Conservation (phyloP, 64 coral and sea anemone species). For the Trachythela sp. region DNA sequence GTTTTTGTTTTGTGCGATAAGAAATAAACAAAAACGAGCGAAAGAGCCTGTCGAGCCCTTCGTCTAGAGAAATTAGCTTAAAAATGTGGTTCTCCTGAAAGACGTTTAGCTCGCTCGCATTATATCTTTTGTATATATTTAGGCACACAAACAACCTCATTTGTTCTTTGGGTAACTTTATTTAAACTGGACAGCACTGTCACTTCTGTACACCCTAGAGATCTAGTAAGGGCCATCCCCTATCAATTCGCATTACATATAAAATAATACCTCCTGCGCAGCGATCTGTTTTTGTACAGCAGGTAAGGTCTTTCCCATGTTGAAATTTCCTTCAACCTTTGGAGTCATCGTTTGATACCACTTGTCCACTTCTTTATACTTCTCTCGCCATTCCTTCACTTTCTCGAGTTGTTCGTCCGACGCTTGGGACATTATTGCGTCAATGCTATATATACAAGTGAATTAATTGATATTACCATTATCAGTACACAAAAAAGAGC, state of each 20-base stretch:
- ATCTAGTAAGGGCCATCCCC: not conserved
- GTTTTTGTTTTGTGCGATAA: too few relatives aligned
- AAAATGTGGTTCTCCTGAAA: too few relatives aligned
- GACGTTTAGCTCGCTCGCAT: too few relatives aligned
- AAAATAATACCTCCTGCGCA: not conserved
- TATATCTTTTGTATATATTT: too few relatives aligned
- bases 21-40: too few relatives aligned
- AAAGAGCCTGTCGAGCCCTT: too few relatives aligned
- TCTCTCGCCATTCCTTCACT: not conserved
- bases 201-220: not conserved
- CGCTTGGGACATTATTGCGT: not conserved
- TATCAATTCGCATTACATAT: not conserved
- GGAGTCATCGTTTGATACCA: not conserved
- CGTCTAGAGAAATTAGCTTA: too few relatives aligned
- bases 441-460: not conserved
- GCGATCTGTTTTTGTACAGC: not conserved
- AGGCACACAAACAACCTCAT: too few relatives aligned
- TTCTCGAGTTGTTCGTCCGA: not conserved
- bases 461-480: not conserved
- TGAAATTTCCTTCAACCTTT: slow-evolving; percentile 5
- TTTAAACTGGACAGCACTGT: too few relatives aligned
- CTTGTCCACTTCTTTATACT: not conserved
- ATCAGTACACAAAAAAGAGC: not conserved
- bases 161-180: too few relatives aligned
- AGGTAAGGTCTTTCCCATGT: not conserved